Conservation (phyloP, 1,140 invertebrate genomes). For the Drosophila trapezifrons region DNA sequence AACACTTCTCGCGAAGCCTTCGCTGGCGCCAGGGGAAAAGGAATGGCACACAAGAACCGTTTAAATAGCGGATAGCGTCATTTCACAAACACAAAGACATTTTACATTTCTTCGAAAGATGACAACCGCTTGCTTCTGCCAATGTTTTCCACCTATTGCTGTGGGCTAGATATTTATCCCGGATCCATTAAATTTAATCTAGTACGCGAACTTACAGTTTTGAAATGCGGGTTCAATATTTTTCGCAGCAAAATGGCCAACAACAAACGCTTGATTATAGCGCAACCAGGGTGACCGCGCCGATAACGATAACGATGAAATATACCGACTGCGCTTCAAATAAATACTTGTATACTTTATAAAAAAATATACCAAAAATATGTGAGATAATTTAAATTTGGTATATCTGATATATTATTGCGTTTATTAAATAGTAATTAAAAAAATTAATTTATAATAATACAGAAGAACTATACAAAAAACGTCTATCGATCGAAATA, state of each 20-base stretch:
- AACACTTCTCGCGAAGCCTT: background rate
- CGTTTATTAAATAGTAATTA: background rate
- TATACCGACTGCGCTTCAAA: background rate
- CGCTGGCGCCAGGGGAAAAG: constrained; percentile 6
- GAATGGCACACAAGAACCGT: constrained; percentile 19
- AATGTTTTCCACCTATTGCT: background rate
- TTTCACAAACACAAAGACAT: constrained; percentile 51
- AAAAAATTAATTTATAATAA: background rate
- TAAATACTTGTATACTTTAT: background rate
- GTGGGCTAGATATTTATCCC: background rate
- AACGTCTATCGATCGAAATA: too few species aligned
- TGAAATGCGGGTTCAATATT: constrained; percentile 4
- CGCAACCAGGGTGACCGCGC: constrained; percentile 6
- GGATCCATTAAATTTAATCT: background rate
- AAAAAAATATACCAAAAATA: background rate
- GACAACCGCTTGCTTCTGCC: background rate
- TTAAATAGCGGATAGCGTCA: constrained; percentile 66
- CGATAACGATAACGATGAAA: constrained; percentile 6
- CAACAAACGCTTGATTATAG: constrained; percentile 42
- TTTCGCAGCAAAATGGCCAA: constrained; percentile 36
- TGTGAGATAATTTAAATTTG: background rate
- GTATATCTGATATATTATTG: background rate
- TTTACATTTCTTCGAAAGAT: constrained; percentile 9
- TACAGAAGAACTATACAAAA: too few species aligned
- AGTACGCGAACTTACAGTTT: constrained; percentile 30